Evolutionary conservation across 2,113 vertebrate genomes (phyloP).

Genomic region (Labrus mixtus): DNA sequence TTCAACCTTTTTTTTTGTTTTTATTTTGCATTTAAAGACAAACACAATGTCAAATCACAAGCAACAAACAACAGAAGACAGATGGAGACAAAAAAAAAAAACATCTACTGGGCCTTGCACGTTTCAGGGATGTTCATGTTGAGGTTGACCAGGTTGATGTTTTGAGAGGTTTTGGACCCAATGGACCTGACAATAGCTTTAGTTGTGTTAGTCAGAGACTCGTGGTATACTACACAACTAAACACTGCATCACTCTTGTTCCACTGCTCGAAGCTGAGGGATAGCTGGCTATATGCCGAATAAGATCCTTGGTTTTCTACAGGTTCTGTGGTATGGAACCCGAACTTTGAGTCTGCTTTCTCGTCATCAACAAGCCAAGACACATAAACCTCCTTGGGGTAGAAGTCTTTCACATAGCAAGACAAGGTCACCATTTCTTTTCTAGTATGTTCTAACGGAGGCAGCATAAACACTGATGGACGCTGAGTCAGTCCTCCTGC

Average conservation of each 20-base stretch:
- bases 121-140: constrained; percentile 65
- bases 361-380: constrained; percentile 80
- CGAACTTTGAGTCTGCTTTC: not conserved
- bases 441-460: constrained; percentile 69
- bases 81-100: constrained; percentile 41
- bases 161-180: constrained; percentile 35
- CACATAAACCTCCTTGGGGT: constrained; percentile 75
- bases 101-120: constrained; percentile 72
- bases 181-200: constrained; percentile 73
- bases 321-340: constrained; percentile 60
- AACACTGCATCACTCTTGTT: constrained; percentile 28
- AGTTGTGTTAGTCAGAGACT: constrained; percentile 50
- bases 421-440: constrained; percentile 73
- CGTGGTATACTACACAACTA: constrained; percentile 80
- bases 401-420: constrained; percentile 85
- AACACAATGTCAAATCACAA: constrained; percentile 62
- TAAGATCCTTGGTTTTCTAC: constrained; percentile 47
- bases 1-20: constrained; percentile 74
- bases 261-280: constrained; percentile 52
- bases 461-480: constrained; percentile 79
- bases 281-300: constrained; percentile 77
- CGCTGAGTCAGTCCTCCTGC: not conserved
- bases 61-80: constrained; percentile 70
- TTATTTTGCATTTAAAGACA: constrained; percentile 72
- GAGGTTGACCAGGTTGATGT: constrained; percentile 72